These are phyloP conservation scores for Papilio gigon DNA, from an alignment of 2,888 invertebrate genomes.

Conservation along the genomic window DNA sequence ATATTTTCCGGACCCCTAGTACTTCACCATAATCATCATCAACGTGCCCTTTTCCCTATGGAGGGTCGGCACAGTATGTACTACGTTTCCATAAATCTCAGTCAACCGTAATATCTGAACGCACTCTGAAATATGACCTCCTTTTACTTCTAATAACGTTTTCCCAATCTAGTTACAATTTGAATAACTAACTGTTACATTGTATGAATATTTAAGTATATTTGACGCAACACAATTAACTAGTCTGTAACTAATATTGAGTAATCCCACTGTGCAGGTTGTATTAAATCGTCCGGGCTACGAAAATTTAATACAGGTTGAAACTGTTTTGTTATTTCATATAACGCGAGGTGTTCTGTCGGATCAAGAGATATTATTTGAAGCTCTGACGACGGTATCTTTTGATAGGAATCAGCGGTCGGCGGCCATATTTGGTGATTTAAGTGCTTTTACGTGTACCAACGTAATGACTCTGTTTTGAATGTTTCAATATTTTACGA, in stretches of 20 bases:
- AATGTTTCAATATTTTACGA: neutral
- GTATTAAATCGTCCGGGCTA: constrained; percentile 10
- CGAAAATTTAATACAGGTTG: constrained; percentile 23
- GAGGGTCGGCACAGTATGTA: too few relatives aligned
- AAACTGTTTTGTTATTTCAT: constrained; percentile 26
- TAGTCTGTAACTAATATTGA: constrained; percentile 25
- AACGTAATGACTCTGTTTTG: constrained; percentile 1
- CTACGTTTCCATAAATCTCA: too few relatives aligned
- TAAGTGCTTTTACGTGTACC: constrained; percentile 13
- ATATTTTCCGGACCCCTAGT: too few relatives aligned
- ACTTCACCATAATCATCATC: too few relatives aligned
- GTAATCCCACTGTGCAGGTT: constrained; percentile 24
- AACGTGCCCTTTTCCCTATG: too few relatives aligned
- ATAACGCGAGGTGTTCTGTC: neutral
- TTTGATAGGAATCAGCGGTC: constrained; percentile 2
- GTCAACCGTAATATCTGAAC: too few relatives aligned
- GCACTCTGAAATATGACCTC: too few relatives aligned
- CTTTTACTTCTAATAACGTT: too few relatives aligned
- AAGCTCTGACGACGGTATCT: constrained; percentile 8
- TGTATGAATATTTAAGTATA: constrained; percentile 16
- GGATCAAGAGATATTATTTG: constrained; percentile 13
- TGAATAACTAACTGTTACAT: constrained; percentile 1
- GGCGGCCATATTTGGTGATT: constrained; percentile 15
- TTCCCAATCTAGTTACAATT: neutral
- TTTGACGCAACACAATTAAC: constrained; percentile 22